A percentile compares a stretch with the other conserved stretches of the same genome.
Evolutionary conservation across 2,888 invertebrate species (phyloP).

Genomic region (Hydrotaea cyrtoneurina): DNA sequence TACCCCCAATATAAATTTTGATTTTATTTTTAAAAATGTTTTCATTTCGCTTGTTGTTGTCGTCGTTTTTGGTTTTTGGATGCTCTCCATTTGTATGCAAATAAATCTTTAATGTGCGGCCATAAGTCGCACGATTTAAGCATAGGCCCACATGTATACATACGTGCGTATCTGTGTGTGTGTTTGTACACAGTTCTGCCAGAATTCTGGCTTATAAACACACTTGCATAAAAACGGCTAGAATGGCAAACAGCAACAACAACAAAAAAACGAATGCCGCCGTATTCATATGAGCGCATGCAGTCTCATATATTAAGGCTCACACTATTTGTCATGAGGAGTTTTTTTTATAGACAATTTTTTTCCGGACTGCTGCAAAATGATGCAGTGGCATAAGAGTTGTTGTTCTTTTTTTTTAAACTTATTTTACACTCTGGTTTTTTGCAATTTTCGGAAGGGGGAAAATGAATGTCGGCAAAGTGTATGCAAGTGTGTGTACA

Average conservation of each 20-base stretch:
- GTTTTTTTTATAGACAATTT: constrained; percentile 72
- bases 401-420: constrained; percentile 46
- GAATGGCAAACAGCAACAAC: constrained; percentile 12
- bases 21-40: constrained; percentile 44
- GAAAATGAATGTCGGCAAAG: neutral
- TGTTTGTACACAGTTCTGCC: constrained; percentile 20
- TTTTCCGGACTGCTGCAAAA: constrained; percentile 51
- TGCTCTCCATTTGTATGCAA: constrained; percentile 76
- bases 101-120: constrained; percentile 75
- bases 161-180: constrained; percentile 24
- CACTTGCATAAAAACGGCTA: constrained; percentile 29
- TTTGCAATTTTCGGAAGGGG: constrained; percentile 31
- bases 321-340: constrained; percentile 77
- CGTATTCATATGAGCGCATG: constrained; percentile 38
- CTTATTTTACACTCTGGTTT: constrained; percentile 71
- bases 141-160: constrained; percentile 32
- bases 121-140: constrained; percentile 68
- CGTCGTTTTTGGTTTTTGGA: constrained; percentile 46
- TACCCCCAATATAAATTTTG: constrained; percentile 24
- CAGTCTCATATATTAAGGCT: constrained; percentile 64
- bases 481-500: constrained; percentile 42
- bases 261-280: no score
- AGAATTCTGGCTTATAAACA: constrained; percentile 44
- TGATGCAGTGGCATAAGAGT: constrained; percentile 54
- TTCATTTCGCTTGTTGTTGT: constrained; percentile 18